Conservation (phyloP, 1,140 invertebrate species). For the Semibalanus balanoides region DNA sequence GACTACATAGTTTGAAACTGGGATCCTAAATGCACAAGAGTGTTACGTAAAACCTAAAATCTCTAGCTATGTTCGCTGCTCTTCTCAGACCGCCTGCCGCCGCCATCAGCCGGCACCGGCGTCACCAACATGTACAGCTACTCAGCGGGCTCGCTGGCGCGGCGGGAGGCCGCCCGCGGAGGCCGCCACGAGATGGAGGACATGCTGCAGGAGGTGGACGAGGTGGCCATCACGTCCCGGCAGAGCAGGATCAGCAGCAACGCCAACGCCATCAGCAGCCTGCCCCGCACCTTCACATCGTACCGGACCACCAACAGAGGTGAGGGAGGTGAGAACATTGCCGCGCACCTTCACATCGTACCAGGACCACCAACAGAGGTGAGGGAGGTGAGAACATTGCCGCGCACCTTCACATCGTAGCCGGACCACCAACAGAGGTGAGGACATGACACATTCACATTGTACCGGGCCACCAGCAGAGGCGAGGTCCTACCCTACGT, state of each 20-base stretch:
- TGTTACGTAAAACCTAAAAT: too few relatives aligned
- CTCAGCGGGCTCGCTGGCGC: constrained; percentile 11
- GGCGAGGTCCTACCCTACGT: too few relatives aligned
- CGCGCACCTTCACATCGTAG: not conserved
- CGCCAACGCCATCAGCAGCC: not conserved
- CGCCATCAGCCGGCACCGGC: constrained; percentile 24
- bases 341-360: not conserved
- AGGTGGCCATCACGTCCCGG: not conserved
- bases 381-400: not conserved
- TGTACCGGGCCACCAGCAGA: too few relatives aligned
- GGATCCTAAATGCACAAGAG: too few relatives aligned
- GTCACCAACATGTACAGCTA: constrained; percentile 28
- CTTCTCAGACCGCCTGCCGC: constrained; percentile 25
- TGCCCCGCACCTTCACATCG: not conserved
- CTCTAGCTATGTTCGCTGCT: not conserved
- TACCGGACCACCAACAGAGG: not conserved
- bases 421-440: too few relatives aligned
- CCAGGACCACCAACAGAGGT: not conserved
- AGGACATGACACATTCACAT: too few relatives aligned
- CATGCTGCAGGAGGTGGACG: not conserved
- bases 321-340: not conserved
- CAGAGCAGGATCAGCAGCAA: too few relatives aligned
- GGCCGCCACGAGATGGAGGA: not conserved
- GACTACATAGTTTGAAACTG: too few relatives aligned
- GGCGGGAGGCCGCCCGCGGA: not conserved